Evolutionary conservation across 2,888 invertebrate genomes (phyloP).

Genomic region (Hoplodrina ambigua): DNA sequence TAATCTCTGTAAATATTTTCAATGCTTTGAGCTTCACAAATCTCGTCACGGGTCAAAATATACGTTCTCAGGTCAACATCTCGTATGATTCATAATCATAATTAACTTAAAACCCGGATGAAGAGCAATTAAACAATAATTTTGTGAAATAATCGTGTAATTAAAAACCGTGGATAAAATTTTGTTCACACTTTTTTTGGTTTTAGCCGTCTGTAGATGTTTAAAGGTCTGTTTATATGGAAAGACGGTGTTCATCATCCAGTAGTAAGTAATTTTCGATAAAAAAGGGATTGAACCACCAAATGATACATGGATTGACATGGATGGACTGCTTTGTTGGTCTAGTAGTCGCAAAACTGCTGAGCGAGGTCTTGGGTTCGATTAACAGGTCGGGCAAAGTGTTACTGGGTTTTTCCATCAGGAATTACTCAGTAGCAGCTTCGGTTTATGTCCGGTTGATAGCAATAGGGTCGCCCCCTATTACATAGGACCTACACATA

Average conservation of each 20-base stretch:
- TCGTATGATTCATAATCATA: constrained; percentile 25
- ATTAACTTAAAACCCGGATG: constrained; percentile 55
- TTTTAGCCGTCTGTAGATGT: background rate
- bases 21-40: background rate
- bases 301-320: too few species aligned
- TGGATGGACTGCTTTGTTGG: too few species aligned
- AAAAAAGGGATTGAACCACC: too few species aligned
- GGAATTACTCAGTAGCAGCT: too few species aligned
- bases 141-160: constrained; percentile 56
- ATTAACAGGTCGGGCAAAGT: too few species aligned
- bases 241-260: background rate
- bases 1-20: background rate
- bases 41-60: constrained; percentile 27
- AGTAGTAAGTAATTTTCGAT: too few species aligned
- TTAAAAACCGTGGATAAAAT: constrained; percentile 40
- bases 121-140: constrained; percentile 46
- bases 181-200: constrained; percentile 61
- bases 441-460: too few species aligned
- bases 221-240: background rate
- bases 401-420: too few species aligned
- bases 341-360: too few species aligned
- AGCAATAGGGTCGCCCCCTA: too few species aligned
- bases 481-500: too few species aligned
- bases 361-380: too few species aligned
- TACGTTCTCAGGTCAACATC: constrained; percentile 49